Conservation (phyloP, 2,888 invertebrate species). For the Neocrepidodera transversa region DNA sequence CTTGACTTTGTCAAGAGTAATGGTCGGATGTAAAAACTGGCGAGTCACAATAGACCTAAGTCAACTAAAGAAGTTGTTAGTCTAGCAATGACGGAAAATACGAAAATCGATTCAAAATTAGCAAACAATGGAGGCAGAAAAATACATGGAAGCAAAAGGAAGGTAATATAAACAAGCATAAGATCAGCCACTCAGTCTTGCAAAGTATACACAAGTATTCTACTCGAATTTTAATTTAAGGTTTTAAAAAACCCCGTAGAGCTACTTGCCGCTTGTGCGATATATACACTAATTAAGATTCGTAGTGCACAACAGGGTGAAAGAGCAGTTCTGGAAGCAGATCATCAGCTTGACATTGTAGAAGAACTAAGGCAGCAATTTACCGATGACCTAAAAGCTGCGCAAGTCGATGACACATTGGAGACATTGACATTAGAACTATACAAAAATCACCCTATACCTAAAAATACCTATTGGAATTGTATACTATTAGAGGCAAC, state of each 20-base stretch:
- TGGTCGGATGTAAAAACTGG: no score
- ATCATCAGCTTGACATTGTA: slow-evolving; percentile 22
- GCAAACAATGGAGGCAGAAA: slow-evolving; percentile 13
- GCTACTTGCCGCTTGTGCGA: slow-evolving; percentile 16
- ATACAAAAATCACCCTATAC: slow-evolving; percentile 40
- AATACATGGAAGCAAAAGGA: slow-evolving; percentile 23
- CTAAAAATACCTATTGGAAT: slow-evolving; percentile 35
- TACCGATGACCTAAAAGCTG: slow-evolving; percentile 19
- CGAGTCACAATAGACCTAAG: slow-evolving; percentile 1
- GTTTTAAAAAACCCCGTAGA: slow-evolving; percentile 14
- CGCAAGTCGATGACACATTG: slow-evolving; percentile 6
- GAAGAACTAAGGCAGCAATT: slow-evolving; percentile 13
- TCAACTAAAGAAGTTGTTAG: background rate
- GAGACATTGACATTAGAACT: slow-evolving; percentile 33
- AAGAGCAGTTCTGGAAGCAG: slow-evolving; percentile 10
- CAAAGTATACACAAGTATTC: slow-evolving; percentile 7
- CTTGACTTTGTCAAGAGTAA: no score
- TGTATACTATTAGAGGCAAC: slow-evolving; percentile 43
- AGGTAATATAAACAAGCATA: no score
- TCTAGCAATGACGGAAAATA: background rate
- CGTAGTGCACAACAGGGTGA: slow-evolving; percentile 1
- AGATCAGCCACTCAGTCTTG: background rate
- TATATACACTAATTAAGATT: slow-evolving; percentile 1
- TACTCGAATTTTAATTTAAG: slow-evolving; percentile 14
- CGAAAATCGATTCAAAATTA: slow-evolving; percentile 7